Evolutionary conservation across 2,113 vertebrate species (phyloP).

Genomic region (Sisor rabdophorus): DNA sequence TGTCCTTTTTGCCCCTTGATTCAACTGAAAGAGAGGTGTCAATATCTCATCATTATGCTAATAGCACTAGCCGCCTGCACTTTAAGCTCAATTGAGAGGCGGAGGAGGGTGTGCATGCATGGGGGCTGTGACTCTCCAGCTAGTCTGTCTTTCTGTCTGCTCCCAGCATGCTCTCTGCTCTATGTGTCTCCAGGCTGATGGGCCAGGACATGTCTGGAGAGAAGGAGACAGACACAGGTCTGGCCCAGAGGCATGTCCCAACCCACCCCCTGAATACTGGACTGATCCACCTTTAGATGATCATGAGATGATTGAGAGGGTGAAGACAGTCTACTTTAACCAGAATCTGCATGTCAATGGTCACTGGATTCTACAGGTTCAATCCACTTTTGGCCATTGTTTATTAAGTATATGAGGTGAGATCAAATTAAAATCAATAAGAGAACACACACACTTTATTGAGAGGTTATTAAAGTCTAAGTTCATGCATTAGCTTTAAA

Average conservation of each 20-base stretch:
- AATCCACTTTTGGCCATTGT: not conserved
- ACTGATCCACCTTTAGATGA: conserved; percentile 29
- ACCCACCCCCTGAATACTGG: conserved; percentile 25
- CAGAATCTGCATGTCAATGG: conserved; percentile 30
- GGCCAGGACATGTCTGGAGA: conserved; percentile 59
- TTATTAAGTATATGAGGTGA: not conserved
- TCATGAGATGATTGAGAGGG: conserved; percentile 29
- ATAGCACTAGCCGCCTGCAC: conserved; percentile 61
- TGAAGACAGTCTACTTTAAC: conserved; percentile 18
- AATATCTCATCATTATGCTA: conserved; percentile 75
- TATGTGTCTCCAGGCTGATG: conserved; percentile 52
- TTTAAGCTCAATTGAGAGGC: conserved; percentile 64
- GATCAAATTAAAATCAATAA: not conserved
- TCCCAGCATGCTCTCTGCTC: conserved; percentile 48
- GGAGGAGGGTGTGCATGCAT: conserved; percentile 33
- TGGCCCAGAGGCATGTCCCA: conserved; percentile 34
- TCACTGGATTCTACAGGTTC: not conserved
- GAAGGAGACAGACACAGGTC: conserved; percentile 40
- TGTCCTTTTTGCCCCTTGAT: conserved; percentile 63
- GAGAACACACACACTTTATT: not conserved
- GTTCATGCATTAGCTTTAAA: not conserved
- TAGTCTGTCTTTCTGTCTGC: conserved; percentile 69
- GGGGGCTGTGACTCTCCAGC: conserved; percentile 51
- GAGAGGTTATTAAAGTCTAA: not conserved
- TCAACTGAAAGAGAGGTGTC: conserved; percentile 70